A percentile compares a stretch with the other conserved stretches of the same genome.
These are phyloP conservation scores for Pteropus alecto DNA, from an alignment of 2,113 vertebrate species.

Conservation along the genomic window DNA sequence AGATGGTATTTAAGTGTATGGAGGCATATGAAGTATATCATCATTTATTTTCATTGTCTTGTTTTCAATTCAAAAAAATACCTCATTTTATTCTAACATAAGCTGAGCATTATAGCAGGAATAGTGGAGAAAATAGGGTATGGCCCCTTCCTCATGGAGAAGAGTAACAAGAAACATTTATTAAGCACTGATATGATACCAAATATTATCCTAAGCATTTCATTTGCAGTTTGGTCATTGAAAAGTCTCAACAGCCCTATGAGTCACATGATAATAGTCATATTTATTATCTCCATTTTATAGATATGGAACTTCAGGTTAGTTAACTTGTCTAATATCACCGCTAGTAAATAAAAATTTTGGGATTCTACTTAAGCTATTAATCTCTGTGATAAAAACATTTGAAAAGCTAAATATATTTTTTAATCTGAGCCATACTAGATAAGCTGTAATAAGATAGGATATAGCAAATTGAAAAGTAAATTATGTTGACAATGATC, in stretches of 20 bases:
- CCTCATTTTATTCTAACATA: not conserved
- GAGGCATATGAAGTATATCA: not conserved
- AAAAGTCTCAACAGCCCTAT: not conserved
- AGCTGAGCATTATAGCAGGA: not conserved
- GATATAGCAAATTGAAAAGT: not conserved
- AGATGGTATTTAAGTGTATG: not conserved
- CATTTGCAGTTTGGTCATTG: not conserved
- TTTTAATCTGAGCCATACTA: not conserved
- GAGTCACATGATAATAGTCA: not conserved
- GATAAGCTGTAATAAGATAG: not conserved
- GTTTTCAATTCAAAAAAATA: not conserved
- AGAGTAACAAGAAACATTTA: not conserved
- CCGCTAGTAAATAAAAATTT: not conserved
- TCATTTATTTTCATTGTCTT: not conserved
- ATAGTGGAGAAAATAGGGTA: not conserved
- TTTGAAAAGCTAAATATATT: not conserved
- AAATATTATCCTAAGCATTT: not conserved
- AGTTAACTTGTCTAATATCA: not conserved
- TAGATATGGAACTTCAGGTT: not conserved
- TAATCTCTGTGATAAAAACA: not conserved
- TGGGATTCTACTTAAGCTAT: not conserved
- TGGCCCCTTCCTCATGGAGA: not conserved
- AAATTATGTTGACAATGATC: not conserved
- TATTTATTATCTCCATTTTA: slow-evolving; percentile 4
- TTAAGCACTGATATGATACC: not conserved